These are phyloP conservation scores for Heliopora coerulea DNA, from an alignment of 92 coral and sea anemone species.

Conservation along the genomic window DNA sequence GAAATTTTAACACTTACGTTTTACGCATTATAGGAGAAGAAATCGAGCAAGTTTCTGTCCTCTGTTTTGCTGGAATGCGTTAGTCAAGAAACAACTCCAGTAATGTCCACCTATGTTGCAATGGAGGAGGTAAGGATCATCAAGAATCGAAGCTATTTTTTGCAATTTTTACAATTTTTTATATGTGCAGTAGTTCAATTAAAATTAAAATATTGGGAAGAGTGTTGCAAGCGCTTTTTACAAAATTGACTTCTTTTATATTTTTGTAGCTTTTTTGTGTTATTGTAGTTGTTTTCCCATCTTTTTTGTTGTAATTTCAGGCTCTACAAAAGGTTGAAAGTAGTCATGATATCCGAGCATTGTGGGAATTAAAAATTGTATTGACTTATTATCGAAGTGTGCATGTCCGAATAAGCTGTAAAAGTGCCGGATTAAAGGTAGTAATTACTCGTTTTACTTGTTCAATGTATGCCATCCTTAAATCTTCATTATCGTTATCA, in stretches of 20 bases:
- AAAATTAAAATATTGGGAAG: no score
- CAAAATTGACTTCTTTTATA: no score
- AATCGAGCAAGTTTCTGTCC: slow-evolving; percentile 65
- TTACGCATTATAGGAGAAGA: slow-evolving; percentile 58
- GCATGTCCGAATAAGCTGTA: slow-evolving; percentile 47
- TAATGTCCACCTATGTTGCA: slow-evolving; percentile 64
- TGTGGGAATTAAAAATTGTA: slow-evolving; percentile 79
- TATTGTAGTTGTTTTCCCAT: not conserved
- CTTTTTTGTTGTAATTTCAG: slow-evolving; percentile 31
- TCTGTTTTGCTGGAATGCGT: slow-evolving; percentile 83
- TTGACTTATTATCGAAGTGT: slow-evolving; percentile 64
- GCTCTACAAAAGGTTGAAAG: slow-evolving; percentile 60
- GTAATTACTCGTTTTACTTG: not conserved
- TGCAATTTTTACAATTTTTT: no score
- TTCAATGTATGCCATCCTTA: not conserved
- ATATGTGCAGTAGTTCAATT: no score
- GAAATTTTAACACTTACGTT: not conserved
- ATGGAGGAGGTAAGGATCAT: slow-evolving; percentile 65
- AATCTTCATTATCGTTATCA: not conserved
- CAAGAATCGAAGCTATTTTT: no score
- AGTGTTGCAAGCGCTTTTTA: no score
- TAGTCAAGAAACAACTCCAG: slow-evolving; percentile 85
- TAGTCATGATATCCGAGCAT: slow-evolving; percentile 49
- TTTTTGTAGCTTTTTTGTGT: no score
- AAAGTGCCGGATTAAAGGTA: slow-evolving; percentile 33